A percentile compares a stretch with the other conserved stretches of the same genome.
phyloP scores from a whole-genome alignment of 2,797 vertebrate species.

The Hephaestus fuliginosus region DNA sequence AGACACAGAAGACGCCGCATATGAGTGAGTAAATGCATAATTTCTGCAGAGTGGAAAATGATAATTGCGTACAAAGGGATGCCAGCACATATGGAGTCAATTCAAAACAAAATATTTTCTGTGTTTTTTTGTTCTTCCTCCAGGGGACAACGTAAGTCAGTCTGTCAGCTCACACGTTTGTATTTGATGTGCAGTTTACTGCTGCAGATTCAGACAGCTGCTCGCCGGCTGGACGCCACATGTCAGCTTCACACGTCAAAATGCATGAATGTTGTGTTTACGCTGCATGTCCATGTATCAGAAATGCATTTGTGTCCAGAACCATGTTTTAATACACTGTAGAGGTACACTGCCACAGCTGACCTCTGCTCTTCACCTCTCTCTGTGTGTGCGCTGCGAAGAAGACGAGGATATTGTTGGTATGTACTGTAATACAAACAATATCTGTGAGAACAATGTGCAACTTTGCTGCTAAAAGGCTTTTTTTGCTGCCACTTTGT shows the following conservation, averaged over 20 bases:
- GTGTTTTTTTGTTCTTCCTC: slow-evolving; percentile 58
- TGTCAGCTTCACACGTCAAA: neutral
- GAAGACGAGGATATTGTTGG: slow-evolving; percentile 47
- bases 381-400: slow-evolving; percentile 19
- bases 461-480: neutral
- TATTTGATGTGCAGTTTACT: neutral
- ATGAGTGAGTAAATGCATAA: slow-evolving; percentile 87
- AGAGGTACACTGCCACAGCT: slow-evolving; percentile 4
- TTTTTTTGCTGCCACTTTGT: slow-evolving; percentile 51
- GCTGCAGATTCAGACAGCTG: slow-evolving; percentile 32
- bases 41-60: neutral
- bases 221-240: slow-evolving; percentile 24
- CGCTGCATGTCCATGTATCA: slow-evolving; percentile 22
- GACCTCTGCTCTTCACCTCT: slow-evolving; percentile 36
- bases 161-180: slow-evolving; percentile 19
- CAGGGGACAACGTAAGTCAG: slow-evolving; percentile 91
- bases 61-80: neutral
- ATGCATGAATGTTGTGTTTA: slow-evolving; percentile 35
- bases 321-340: slow-evolving; percentile 8
- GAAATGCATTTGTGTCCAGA: slow-evolving; percentile 7
- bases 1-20: slow-evolving; percentile 88
- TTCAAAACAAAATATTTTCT: slow-evolving; percentile 9
- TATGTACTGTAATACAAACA: slow-evolving; percentile 41
- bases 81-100: neutral
- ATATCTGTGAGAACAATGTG: slow-evolving; percentile 31